Conservation (phyloP, 2,888 invertebrate genomes). For the Synergus umbraculus region DNA sequence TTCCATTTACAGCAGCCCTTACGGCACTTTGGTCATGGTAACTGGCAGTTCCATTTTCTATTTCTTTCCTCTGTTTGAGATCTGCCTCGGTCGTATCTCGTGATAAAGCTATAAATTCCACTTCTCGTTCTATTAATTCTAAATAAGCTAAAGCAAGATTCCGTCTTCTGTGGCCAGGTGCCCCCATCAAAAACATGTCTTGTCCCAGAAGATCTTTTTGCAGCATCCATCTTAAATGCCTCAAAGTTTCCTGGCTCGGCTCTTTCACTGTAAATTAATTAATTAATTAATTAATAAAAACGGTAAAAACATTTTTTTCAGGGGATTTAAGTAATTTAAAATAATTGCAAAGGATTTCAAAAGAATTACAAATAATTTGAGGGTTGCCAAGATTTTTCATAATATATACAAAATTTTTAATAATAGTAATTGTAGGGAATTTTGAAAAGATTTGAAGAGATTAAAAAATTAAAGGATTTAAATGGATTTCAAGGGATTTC, state of each 20-base stretch:
- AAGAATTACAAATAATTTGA: too few species aligned
- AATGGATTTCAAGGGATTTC: too few species aligned
- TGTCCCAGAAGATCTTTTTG: slow-evolving; percentile 96
- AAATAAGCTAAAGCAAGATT: slow-evolving; percentile 92
- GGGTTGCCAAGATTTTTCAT: not conserved
- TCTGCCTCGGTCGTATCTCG: slow-evolving; percentile 98
- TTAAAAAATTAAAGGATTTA: too few species aligned
- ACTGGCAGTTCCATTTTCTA: slow-evolving; percentile 90
- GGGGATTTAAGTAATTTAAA: too few species aligned
- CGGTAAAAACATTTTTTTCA: too few species aligned
- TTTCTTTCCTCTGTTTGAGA: slow-evolving; percentile 96
- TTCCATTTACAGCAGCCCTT: slow-evolving; percentile 91
- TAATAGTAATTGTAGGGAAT: too few species aligned
- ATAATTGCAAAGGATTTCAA: too few species aligned
- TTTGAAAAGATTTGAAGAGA: too few species aligned
- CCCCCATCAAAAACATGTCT: slow-evolving; percentile 96
- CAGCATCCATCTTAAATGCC: slow-evolving; percentile 96
- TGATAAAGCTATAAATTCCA: slow-evolving; percentile 95
- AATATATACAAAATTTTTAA: slow-evolving; percentile 17
- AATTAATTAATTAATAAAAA: not conserved
- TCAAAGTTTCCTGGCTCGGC: slow-evolving; percentile 85
- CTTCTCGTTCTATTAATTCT: slow-evolving; percentile 92
- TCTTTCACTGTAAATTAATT: slow-evolving; percentile 79
- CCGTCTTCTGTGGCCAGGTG: slow-evolving; percentile 91
- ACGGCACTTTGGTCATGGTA: slow-evolving; percentile 98